These are phyloP conservation scores for Mystacides longicornis DNA, from an alignment of 2,888 invertebrate genomes.

Conservation along the genomic window DNA sequence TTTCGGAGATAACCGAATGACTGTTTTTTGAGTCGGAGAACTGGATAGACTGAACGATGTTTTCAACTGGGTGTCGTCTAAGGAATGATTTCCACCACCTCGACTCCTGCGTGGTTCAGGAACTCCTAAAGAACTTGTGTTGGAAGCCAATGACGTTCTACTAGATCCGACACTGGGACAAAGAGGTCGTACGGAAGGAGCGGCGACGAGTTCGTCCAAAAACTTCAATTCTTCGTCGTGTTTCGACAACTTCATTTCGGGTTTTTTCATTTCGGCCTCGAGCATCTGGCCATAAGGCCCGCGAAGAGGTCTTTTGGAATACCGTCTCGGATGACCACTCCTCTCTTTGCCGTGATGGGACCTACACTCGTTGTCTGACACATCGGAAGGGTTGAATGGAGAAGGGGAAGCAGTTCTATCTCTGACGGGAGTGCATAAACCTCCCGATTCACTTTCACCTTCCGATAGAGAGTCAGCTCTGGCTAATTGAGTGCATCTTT, in stretches of 20 bases:
- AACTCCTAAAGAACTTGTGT: constrained; percentile 28
- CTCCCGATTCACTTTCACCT: constrained; percentile 54
- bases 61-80: constrained; percentile 44
- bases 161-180: constrained; percentile 29
- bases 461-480: constrained; percentile 65
- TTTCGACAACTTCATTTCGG: constrained; percentile 44
- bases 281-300: constrained; percentile 76
- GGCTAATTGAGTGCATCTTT: constrained; percentile 37
- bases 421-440: constrained; percentile 37
- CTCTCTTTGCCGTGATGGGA: constrained; percentile 39
- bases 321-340: constrained; percentile 54
- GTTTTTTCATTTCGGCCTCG: constrained; percentile 73
- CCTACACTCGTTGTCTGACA: constrained; percentile 46
- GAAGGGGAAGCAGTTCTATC: constrained; percentile 55
- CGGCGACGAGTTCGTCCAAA: constrained; percentile 39
- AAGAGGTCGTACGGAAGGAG: constrained; percentile 27
- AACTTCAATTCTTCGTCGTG: constrained; percentile 52
- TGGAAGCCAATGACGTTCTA: constrained; percentile 29
- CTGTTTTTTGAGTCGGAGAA: constrained; percentile 21
- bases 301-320: constrained; percentile 66
- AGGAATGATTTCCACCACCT: constrained; percentile 46
- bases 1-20: constrained; percentile 40
- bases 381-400: constrained; percentile 60
- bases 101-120: constrained; percentile 31
- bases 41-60: constrained; percentile 26